Conservation (phyloP, 2,888 invertebrate species). For the Xestia rhomboidea region DNA sequence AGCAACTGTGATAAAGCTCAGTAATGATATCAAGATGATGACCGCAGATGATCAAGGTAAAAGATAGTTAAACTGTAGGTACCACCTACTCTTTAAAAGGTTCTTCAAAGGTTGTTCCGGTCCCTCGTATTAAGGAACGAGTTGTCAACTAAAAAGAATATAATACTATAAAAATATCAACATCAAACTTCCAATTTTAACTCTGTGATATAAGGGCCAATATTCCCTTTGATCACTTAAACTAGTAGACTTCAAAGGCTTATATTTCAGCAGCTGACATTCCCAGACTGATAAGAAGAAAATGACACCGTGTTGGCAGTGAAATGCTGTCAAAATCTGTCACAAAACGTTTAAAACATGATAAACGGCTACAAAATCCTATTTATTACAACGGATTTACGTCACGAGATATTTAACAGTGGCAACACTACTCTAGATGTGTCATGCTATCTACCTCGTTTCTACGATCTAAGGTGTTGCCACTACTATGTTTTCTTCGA, state of each 20-base stretch:
- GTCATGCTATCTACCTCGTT: slow-evolving; percentile 24
- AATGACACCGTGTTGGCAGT: slow-evolving; percentile 19
- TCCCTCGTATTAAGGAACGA: not conserved
- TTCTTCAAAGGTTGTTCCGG: not conserved
- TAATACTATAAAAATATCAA: not conserved
- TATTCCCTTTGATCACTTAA: not conserved
- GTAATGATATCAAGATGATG: not conserved
- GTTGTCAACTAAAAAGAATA: not conserved
- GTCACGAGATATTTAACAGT: slow-evolving; percentile 36
- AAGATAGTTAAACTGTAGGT: not conserved
- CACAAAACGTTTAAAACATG: slow-evolving; percentile 40
- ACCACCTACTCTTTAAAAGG: not conserved
- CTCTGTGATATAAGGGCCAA: not conserved
- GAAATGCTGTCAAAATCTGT: slow-evolving; percentile 39
- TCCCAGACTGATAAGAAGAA: slow-evolving; percentile 6
- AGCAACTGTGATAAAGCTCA: not conserved
- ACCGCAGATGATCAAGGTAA: no score
- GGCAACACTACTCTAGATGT: slow-evolving; percentile 21
- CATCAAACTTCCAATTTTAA: not conserved
- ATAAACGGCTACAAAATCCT: slow-evolving; percentile 24
- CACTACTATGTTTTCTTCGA: slow-evolving; percentile 32
- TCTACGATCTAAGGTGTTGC: slow-evolving; percentile 26
- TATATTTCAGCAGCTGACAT: slow-evolving; percentile 7
- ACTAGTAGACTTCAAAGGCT: not conserved
- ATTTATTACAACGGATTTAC: slow-evolving; percentile 27